Base-by-base conservation (phyloP, 2,113 vertebrate genomes). In the Garra rufa region DNA sequence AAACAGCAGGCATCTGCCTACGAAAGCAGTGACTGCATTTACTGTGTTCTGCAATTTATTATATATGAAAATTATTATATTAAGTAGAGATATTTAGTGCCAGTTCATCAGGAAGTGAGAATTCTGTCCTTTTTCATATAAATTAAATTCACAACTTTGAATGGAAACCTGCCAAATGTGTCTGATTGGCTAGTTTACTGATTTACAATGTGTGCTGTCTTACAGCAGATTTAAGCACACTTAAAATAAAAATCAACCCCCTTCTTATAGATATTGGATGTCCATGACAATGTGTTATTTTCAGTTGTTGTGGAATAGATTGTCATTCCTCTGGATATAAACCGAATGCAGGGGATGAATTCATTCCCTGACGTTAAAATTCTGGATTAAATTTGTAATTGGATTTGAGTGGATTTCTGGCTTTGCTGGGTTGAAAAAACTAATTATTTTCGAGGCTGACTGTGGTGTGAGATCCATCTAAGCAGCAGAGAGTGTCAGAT, bases 201-300 rank as follows among this genome's bases (percentile, higher is more conserved):
- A 67, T 8, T 34, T 9, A 38, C 65, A 69, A 21, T 55, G 52
- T 21, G 52, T 21, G 52, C 52, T n/a, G 52, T 55, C 52, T 7
- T 55, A 50, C 48, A 48, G 46, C 46, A 48, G 46, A 48, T 48
- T 65, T 65, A 65, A 30, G 61, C 14, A 30, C 3, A 65, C 9
- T 38, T 21, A 19, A 69, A 41, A 69, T 34, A 10, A 38, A 69
- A 69, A 69, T 21, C 4, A 1, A 2, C 3, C 17, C 1, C 17
- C 8, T 21, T 41, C 17, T 69, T 21, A 21, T 38, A 21, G 34
- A 41, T 69, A 21, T 69, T 41, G 19, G 65, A 69, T 41, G 41
- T 9, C 30, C 4, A 69, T 69, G 34, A 41, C 17, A 69, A 69
- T 79, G 85, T 79, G 77, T 69, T 44, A 73, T 44, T 73, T 71